These are phyloP conservation scores for Heliocidaris erythrogramma DNA, from an alignment of 35 echinoderm and acorn worm genomes.

Conservation along the genomic window DNA sequence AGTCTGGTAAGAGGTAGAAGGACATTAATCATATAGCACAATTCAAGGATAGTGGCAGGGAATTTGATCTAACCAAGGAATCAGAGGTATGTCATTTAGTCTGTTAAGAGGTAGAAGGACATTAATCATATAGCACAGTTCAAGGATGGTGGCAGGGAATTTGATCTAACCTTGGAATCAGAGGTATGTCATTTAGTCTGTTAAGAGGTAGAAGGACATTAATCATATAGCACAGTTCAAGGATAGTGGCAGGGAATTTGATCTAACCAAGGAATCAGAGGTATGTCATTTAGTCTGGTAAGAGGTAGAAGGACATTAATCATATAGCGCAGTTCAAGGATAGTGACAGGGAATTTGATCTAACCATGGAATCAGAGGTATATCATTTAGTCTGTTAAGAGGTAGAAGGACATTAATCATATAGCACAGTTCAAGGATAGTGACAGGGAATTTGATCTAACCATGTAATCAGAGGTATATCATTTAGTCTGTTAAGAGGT, in stretches of 20 bases:
- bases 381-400: neutral
- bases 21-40: slow-evolving; percentile 91
- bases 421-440: slow-evolving; percentile 99
- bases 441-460: slow-evolving; percentile 82
- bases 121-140: slow-evolving; percentile 94
- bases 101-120: too few relatives aligned
- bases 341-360: slow-evolving; percentile 86
- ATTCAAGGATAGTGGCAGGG: slow-evolving; percentile 93
- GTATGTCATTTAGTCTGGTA: slow-evolving; percentile 37
- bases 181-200: slow-evolving; percentile 61
- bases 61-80: slow-evolving; percentile 92
- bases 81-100: slow-evolving; percentile 65
- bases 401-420: slow-evolving; percentile 48
- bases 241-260: slow-evolving; percentile 90
- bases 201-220: too few relatives aligned
- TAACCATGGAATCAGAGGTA: slow-evolving; percentile 92
- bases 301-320: neutral
- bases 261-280: slow-evolving; percentile 90
- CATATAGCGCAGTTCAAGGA: slow-evolving; percentile 99
- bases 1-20: too few relatives aligned
- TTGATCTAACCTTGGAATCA: slow-evolving; percentile 85
- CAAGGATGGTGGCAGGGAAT: slow-evolving; percentile 92
- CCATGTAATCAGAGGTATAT: slow-evolving; percentile 89
- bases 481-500: too few relatives aligned
- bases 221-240: slow-evolving; percentile 98